Evolutionary conservation across 2,888 invertebrate species (phyloP), one percentile per base, ranked within the genome.

Genomic region (Drosophila pseudotakahashii): DNA sequence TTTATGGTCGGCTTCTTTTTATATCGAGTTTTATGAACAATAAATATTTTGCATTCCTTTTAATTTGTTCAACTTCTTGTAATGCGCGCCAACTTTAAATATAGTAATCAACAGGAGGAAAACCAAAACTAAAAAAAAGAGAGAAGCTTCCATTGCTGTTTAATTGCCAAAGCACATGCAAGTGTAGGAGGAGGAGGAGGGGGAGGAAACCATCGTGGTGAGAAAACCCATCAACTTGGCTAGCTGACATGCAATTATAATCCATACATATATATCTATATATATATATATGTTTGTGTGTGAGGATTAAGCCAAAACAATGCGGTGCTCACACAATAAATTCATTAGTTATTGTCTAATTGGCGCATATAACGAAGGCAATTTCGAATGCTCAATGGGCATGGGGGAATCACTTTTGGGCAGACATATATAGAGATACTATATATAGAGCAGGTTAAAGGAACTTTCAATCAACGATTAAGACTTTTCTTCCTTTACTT

Each of bases 331-430:
- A 75, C 73, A 78, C 76, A 80, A 77, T 75, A 82, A 80, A 86
- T 84, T 78, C 84, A 84, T 86, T 83, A 86, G 73, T 75, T 78
- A 81, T 81, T 86, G 84, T 79, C 77, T 84, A 84, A 84, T 88
- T 88, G 79, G 74, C 72, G 77, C 84, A 84, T 88, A 86, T 80
- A 84, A 88, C 84, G 88, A 86, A 78, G 71, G 73, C 78, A 67
- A 83, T 76, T 88, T 75, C 62, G 45, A 81, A 64, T 66, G 53
- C 60, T 53, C 60, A 52, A 51, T 44, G 60, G 52, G 44, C 53
- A 53, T 37, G 44, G 41, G 59, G 51, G 59, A 34, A 52, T 59
- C 42, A 26, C 45, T 34, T 55, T 55, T 51, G 51, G 34, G 42
- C 59, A 36, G 42, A 42, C 19, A 42, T 16, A 42, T 16, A 23